A percentile compares a stretch with the other conserved stretches of the same genome.
Evolutionary conservation across 1,140 invertebrate species (phyloP).

Genomic region (Megalonaias nervosa): DNA sequence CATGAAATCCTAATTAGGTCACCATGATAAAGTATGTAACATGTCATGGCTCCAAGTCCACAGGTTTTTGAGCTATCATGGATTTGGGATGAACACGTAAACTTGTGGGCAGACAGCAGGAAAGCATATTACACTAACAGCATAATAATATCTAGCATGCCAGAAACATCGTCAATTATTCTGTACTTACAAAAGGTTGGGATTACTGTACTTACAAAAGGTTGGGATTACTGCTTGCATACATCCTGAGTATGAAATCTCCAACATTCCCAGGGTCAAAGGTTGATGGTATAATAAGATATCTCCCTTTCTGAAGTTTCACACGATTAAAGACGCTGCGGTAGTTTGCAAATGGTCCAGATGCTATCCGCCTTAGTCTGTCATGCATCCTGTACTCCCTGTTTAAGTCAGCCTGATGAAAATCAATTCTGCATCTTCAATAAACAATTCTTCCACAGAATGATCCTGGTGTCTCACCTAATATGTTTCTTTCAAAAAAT

Average conservation of each 20-base stretch:
- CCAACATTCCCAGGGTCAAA: background rate
- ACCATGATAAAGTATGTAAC: no score
- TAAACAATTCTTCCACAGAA: background rate
- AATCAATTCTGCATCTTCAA: background rate
- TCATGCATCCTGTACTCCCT: background rate
- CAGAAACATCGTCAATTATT: background rate
- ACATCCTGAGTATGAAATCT: background rate
- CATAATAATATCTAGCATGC: no score
- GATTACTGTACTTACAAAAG: background rate
- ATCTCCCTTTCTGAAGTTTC: background rate
- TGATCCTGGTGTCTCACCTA: no score
- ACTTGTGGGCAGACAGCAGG: no score
- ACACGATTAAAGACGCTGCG: background rate
- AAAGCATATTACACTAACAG: no score
- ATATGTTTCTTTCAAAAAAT: no score
- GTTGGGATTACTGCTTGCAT: background rate
- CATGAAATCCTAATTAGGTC: no score
- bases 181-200: background rate
- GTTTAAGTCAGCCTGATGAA: background rate
- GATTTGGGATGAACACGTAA: no score
- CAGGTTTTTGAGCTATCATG: no score
- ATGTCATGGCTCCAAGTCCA: no score
- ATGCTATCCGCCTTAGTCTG: background rate
- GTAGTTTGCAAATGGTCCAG: background rate
- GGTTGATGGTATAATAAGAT: background rate